A percentile compares a stretch with the other conserved stretches of the same genome.
Evolutionary conservation across 2,797 vertebrate species (phyloP).

Genomic region (Mus minutoides): DNA sequence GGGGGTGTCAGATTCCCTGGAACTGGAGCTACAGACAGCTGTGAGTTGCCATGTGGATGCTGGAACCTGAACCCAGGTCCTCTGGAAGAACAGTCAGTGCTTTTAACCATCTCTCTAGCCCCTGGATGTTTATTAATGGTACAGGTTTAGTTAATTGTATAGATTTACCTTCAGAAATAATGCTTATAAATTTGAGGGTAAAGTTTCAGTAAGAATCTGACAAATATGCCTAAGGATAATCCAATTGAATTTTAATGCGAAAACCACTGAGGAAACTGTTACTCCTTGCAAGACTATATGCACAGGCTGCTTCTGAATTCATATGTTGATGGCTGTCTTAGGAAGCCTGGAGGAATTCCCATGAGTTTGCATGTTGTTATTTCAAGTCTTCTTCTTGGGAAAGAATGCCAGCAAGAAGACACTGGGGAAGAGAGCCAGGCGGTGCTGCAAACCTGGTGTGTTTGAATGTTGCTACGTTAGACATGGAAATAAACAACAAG

Average conservation of each 20-base stretch:
- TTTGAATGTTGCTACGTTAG: slow-evolving; percentile 78
- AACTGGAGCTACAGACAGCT: not conserved
- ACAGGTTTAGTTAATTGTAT: not conserved
- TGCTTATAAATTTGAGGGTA: not conserved
- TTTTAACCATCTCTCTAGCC: not conserved
- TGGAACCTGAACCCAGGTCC: not conserved
- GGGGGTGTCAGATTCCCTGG: not conserved
- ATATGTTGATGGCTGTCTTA: not conserved
- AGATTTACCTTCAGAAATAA: not conserved
- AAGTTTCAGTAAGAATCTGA: not conserved
- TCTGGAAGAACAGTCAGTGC: not conserved
- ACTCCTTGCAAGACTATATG: not conserved
- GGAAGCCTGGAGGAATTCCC: not conserved
- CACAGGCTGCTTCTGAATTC: not conserved
- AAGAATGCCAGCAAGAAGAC: slow-evolving; percentile 30
- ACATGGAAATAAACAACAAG: slow-evolving; percentile 71
- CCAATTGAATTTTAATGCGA: not conserved
- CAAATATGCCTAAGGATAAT: not conserved
- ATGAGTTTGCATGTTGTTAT: slow-evolving; percentile 11
- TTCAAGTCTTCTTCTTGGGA: slow-evolving; percentile 48
- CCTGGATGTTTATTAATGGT: not conserved
- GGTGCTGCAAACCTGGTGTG: slow-evolving; percentile 50
- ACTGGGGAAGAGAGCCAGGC: slow-evolving; percentile 58
- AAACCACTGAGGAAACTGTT: not conserved
- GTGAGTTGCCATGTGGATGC: not conserved